phyloP scores from a whole-genome alignment of 2,113 vertebrate species.

The Phylloscopus trochilus region DNA sequence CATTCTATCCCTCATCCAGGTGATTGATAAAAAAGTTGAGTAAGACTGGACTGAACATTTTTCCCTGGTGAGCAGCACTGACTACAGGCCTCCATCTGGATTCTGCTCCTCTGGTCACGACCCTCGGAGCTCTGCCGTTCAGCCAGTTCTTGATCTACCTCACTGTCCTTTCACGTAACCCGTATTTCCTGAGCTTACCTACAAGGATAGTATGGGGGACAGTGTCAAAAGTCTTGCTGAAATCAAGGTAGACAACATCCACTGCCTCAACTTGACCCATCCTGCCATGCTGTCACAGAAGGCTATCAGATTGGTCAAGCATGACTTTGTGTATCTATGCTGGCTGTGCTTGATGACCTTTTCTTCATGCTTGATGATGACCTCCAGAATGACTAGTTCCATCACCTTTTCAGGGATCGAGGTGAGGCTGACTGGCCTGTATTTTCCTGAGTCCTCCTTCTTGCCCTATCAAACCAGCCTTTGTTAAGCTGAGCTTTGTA shows the following conservation, averaged over 20 bases:
- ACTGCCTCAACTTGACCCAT: not conserved
- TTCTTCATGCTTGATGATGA: not conserved
- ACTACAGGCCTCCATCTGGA: not conserved
- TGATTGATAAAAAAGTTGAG: not conserved
- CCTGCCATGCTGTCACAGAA: not conserved
- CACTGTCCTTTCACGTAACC: not conserved
- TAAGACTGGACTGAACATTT: not conserved
- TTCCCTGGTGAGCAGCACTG: not conserved
- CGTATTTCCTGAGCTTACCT: not conserved
- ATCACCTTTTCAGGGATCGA: not conserved
- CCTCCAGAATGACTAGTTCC: not conserved
- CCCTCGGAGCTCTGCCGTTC: not conserved
- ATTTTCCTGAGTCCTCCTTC: not conserved
- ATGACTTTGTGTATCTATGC: not conserved
- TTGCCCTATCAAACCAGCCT: not conserved
- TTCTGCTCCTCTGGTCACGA: not conserved
- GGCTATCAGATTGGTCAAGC: not conserved
- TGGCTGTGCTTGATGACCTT: too few species aligned
- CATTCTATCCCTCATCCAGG: not conserved
- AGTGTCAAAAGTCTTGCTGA: not conserved
- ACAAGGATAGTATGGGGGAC: not conserved
- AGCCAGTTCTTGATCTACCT: not conserved
- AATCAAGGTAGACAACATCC: not conserved
- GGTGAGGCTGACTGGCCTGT: not conserved
- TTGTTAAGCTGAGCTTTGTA: not conserved